These are phyloP conservation scores for Scaptomyza hsui DNA, from an alignment of 1,140 invertebrate species.

Conservation along the genomic window DNA sequence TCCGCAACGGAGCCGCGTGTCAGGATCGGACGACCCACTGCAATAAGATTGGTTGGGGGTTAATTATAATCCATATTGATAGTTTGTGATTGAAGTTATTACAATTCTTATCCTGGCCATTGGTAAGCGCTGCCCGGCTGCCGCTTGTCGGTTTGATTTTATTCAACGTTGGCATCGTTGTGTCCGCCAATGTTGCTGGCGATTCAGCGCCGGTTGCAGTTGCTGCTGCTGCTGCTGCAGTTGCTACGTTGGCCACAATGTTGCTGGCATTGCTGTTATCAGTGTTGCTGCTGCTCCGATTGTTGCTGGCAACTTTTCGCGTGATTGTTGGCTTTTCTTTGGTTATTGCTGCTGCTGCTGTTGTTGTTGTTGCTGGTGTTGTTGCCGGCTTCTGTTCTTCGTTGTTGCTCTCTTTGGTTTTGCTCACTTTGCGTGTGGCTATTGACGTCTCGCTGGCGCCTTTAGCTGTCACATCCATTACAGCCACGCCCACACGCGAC, in stretches of 20 bases:
- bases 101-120: conserved; percentile 83
- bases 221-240: conserved; percentile 21
- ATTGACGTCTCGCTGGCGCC: conserved; percentile 41
- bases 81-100: conserved; percentile 44
- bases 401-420: conserved; percentile 67
- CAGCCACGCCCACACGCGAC: conserved; percentile 29
- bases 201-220: conserved; percentile 40
- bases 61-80: conserved; percentile 1
- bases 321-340: conserved; percentile 49
- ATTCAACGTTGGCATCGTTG: conserved; percentile 81
- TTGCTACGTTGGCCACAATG: conserved; percentile 38
- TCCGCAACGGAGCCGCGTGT: conserved; percentile 96
- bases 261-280: conserved; percentile 48
- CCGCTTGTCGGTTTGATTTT: conserved; percentile 78
- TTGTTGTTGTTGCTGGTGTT: conserved; percentile 26
- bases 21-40: conserved; percentile 93
- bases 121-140: conserved; percentile 62
- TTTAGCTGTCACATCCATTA: conserved; percentile 9
- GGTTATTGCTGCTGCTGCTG: conserved; percentile 41
- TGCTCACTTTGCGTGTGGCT: conserved; percentile 60
- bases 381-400: conserved; percentile 52
- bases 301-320: conserved; percentile 28
- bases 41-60: conserved; percentile 44
- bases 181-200: conserved; percentile 64
- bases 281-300: conserved; percentile 28